Conservation (phyloP, 2,113 vertebrate species). For the Oreochromis aureus region DNA sequence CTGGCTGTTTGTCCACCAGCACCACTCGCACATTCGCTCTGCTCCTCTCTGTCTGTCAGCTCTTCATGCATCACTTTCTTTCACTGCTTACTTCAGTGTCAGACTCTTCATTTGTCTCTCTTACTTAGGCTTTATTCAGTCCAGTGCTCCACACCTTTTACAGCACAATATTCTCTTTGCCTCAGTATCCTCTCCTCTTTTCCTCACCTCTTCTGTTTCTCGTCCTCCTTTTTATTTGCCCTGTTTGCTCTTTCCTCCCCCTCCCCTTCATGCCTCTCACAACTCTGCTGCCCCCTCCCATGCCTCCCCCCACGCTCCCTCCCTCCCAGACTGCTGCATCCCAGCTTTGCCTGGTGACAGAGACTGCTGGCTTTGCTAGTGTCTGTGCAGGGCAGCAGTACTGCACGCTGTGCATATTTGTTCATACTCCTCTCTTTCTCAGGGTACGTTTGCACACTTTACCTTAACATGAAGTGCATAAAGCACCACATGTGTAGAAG, state of each 20-base stretch:
- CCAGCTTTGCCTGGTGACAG: constrained; percentile 51
- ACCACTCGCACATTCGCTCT: not conserved
- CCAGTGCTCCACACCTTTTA: not conserved
- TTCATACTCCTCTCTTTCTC: not conserved
- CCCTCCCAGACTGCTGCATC: constrained; percentile 25
- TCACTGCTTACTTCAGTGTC: not conserved
- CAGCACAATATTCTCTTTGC: not conserved
- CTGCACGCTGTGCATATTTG: not conserved
- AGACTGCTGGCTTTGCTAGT: not conserved
- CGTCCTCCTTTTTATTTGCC: not conserved
- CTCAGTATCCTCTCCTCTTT: not conserved
- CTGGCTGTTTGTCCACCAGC: constrained; percentile 42
- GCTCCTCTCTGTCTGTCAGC: not conserved
- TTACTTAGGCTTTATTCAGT: not conserved
- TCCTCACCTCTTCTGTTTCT: not conserved
- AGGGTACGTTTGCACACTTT: not conserved
- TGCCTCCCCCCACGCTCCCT: not conserved
- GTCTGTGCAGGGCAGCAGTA: not conserved
- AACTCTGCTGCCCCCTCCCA: not conserved
- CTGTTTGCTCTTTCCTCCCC: not conserved
- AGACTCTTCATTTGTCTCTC: not conserved
- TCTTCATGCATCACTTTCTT: not conserved
- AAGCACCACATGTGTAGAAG: not conserved
- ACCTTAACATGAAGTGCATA: not conserved
- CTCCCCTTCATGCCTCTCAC: not conserved